These are phyloP conservation scores for Oceanodroma tethys DNA, from an alignment of 2,113 vertebrate species.

Conservation along the genomic window DNA sequence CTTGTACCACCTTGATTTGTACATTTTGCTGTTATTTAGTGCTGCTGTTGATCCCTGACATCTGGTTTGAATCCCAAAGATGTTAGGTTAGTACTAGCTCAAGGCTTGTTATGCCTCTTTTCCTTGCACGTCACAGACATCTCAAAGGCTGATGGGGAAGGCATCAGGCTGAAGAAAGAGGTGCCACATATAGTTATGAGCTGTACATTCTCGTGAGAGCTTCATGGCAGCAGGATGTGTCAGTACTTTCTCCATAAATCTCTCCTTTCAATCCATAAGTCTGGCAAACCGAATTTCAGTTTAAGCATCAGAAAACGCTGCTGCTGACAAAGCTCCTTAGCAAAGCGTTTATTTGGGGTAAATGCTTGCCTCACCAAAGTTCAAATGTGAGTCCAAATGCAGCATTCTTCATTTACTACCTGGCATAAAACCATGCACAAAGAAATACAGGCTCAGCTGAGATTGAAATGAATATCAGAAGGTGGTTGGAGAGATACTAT, in stretches of 20 bases:
- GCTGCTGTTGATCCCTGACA: not conserved
- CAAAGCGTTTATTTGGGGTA: not conserved
- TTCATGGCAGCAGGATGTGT: not conserved
- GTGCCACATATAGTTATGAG: rapidly evolving
- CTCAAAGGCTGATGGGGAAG: not conserved
- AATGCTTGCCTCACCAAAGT: not conserved
- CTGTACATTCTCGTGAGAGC: not conserved
- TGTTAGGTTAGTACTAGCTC: not conserved
- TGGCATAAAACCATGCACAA: not conserved
- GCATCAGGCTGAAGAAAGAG: not conserved
- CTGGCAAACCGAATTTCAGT: not conserved
- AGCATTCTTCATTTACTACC: not conserved
- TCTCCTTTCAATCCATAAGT: not conserved
- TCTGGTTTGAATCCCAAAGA: not conserved
- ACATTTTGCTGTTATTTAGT: not conserved
- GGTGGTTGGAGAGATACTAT: not conserved
- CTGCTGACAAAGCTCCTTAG: not conserved
- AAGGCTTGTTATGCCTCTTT: not conserved
- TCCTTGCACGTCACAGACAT: not conserved
- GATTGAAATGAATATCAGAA: not conserved
- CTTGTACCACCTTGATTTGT: not conserved
- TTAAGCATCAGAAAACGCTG: not conserved
- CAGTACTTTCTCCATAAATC: not conserved
- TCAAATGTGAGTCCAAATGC: not conserved
- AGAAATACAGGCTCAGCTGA: not conserved